Conservation (phyloP, 2,113 vertebrate genomes). For the Corvus cornix region DNA sequence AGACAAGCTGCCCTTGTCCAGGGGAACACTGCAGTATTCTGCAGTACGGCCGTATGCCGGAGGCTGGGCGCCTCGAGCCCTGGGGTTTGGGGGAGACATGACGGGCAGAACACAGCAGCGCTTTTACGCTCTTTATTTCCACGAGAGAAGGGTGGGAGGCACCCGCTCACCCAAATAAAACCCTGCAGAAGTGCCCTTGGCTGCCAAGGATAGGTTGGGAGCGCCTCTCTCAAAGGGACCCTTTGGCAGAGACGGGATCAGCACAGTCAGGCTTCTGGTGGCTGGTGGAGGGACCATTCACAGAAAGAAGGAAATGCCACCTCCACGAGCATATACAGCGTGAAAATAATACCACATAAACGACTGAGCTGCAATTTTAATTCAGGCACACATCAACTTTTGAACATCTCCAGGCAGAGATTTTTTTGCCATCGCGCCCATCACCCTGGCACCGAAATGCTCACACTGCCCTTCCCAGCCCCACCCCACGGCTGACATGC, state of each 20-base stretch:
- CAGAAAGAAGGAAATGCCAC: not conserved
- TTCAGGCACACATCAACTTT: not conserved
- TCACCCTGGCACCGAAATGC: not conserved
- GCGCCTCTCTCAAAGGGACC: not conserved
- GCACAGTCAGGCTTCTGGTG: not conserved
- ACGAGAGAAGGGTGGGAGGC: not conserved
- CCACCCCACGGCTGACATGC: slow-evolving; percentile 14
- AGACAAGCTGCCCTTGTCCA: slow-evolving; percentile 27
- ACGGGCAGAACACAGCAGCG: not conserved
- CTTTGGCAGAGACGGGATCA: not conserved
- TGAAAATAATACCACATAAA: not conserved
- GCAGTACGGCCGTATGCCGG: not conserved
- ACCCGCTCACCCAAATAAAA: not conserved
- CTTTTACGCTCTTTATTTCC: not conserved
- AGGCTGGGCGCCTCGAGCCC: not conserved
- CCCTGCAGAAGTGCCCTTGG: not conserved
- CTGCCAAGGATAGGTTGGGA: not conserved
- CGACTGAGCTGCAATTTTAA: not conserved
- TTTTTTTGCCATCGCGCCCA: not conserved
- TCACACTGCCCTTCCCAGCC: not conserved
- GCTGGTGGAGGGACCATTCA: not conserved
- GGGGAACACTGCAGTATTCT: slow-evolving; percentile 41
- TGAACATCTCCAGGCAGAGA: not conserved
- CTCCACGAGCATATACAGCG: not conserved
- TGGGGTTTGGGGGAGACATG: not conserved